Conservation (phyloP, 2,888 invertebrate species). For the Lycia hirtaria region DNA sequence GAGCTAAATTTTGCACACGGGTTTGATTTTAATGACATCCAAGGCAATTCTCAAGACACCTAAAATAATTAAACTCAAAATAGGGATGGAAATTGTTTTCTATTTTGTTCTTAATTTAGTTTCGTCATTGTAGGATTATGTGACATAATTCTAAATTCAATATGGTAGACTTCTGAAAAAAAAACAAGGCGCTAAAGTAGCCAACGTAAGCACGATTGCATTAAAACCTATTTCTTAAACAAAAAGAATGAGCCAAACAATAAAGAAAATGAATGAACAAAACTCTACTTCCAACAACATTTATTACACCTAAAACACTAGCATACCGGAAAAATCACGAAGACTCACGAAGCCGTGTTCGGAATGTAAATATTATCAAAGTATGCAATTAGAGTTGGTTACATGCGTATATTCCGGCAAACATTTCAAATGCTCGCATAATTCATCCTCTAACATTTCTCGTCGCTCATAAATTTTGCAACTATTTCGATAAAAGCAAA, state of each 20-base stretch:
- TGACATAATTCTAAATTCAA: too few species aligned
- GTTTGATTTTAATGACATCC: too few species aligned
- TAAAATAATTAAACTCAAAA: not conserved
- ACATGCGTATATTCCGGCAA: conserved; percentile 59
- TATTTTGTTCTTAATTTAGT: too few species aligned
- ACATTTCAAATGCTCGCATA: conserved; percentile 62
- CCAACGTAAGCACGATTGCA: not conserved
- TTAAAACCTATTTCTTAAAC: not conserved
- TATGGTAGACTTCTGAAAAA: too few species aligned
- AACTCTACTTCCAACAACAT: conserved; percentile 30
- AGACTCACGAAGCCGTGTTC: conserved; percentile 39
- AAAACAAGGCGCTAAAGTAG: not conserved
- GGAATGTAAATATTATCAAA: conserved; percentile 49
- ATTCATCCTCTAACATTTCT: conserved; percentile 70
- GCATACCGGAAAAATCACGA: conserved; percentile 44
- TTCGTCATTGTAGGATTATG: too few species aligned
- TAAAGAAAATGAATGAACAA: conserved; percentile 18
- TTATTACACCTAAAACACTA: conserved; percentile 27
- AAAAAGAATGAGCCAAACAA: not conserved
- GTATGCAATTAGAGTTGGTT: conserved; percentile 60
- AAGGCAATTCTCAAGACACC: too few species aligned
- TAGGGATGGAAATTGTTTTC: too few species aligned
- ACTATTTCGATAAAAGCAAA: conserved; percentile 81
- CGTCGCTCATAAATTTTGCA: conserved; percentile 72
- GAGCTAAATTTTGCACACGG: too few species aligned